Percentiles rank a stretch among this genome's conserved stretches.
Evolutionary conservation across 2,888 invertebrate species (phyloP).

Genomic region (Agonopterix arenella): DNA sequence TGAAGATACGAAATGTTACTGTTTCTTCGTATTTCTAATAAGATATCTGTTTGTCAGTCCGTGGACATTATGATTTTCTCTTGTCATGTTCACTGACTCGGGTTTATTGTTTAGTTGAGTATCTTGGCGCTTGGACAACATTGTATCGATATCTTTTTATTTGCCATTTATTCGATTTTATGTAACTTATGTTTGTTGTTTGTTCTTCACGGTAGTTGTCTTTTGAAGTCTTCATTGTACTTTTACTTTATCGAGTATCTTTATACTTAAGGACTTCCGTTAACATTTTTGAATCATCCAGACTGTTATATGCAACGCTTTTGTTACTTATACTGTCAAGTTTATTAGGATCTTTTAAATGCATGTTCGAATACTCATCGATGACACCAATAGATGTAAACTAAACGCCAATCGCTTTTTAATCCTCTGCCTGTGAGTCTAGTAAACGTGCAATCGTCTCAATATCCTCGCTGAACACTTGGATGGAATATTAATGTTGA

Average conservation of each 20-base stretch:
- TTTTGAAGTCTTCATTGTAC: no score
- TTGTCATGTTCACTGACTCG: constrained; percentile 33
- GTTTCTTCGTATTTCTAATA: constrained; percentile 11
- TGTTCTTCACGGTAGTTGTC: not conserved
- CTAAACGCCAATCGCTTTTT: not conserved
- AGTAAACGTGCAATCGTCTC: not conserved
- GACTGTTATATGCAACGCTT: no score
- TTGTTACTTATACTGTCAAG: no score
- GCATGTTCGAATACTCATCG: no score
- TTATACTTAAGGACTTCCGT: no score
- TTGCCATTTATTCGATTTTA: not conserved
- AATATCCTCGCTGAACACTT: constrained; percentile 1
- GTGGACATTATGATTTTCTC: constrained; percentile 17
- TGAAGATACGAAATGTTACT: constrained; percentile 4
- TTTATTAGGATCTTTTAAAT: no score
- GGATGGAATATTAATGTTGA: constrained; percentile 2
- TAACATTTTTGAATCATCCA: no score
- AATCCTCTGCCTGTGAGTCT: not conserved
- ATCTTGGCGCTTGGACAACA: constrained; percentile 24
- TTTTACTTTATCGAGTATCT: no score
- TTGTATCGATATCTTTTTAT: constrained; percentile 4
- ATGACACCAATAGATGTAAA: no score
- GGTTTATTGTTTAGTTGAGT: constrained; percentile 28
- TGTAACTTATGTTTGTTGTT: not conserved
- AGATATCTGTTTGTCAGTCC: constrained; percentile 7